Base-by-base conservation (phyloP, 2,113 vertebrate species). In the Eleginops maclovinus region DNA sequence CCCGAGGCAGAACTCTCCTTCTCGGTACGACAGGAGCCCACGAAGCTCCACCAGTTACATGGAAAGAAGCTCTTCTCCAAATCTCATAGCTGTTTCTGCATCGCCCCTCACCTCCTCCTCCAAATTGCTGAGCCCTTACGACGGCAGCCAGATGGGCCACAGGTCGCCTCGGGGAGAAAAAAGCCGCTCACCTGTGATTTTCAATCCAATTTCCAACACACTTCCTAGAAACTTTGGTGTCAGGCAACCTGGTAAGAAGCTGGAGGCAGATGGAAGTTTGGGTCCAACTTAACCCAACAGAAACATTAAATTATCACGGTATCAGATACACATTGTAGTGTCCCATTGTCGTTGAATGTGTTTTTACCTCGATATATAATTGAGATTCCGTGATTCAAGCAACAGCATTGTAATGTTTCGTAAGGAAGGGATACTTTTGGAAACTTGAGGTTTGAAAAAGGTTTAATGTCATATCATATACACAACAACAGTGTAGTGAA, bases 81-180 rank as follows among this genome's bases (percentile, higher is more conserved):
- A 19, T 41, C 56, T 68, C 0, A 14, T 64, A 62, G 10, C 7
- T 36, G 31, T 36, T 36, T 43, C 75, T 1, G 2, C 31, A 8
- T 50, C 50, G 0, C 3, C 49, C 16, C 87, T 77, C 31, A 36
- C 31, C 3, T 0, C 79, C 14, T 43, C 91, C 36, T 1, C 14
- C 3, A 85, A 17, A 7, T 4, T 76, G 17, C 49, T 88, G 59
- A 79, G 21, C 44, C 85, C 61, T 0, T 90, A 84, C 11, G 92
- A 94, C 7, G 60, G 17, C 13, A 43, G 26, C 59, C 59, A 43
- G 40, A 73, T 51, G 31, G 87, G 89, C 9, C 89, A 63, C 22
- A 88, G 86, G 77, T 92, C 94, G 0, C 91, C 91, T 13, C 86
- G 88, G 46, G 24, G 2, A 1, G 94, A 94, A 43, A 88, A 81